These are phyloP conservation scores for Tapirus terrestris DNA, from an alignment of 2,113 vertebrate species.

Conservation along the genomic window DNA sequence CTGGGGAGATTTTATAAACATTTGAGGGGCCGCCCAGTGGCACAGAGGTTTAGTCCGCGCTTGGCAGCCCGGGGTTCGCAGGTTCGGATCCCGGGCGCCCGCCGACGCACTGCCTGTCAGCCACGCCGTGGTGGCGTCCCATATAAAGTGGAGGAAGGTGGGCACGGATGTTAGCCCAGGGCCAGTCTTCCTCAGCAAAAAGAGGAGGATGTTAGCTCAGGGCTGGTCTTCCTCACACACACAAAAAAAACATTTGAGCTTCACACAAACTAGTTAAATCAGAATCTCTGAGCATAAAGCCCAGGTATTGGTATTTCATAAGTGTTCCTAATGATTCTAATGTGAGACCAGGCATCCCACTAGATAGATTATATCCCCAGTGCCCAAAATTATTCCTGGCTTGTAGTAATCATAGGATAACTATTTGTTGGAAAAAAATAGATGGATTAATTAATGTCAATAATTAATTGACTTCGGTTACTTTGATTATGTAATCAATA, in stretches of 20 bases:
- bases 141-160: no score
- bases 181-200: no score
- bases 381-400: not conserved
- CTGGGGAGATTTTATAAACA: not conserved
- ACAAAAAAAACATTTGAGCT: not conserved
- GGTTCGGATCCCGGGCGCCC: no score
- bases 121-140: no score
- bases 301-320: not conserved
- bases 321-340: not conserved
- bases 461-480: not conserved
- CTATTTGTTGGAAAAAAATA: not conserved
- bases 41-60: no score
- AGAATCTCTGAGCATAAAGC: not conserved
- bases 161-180: no score
- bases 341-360: not conserved
- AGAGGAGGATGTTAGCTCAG: no score
- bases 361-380: not conserved
- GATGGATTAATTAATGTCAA: not conserved
- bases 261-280: not conserved
- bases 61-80: no score
- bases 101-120: no score
- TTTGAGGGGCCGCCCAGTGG: not conserved
- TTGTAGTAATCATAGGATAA: not conserved
- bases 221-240: no score
- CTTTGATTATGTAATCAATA: not conserved